phyloP scores from a whole-genome alignment of 2,888 invertebrate genomes.

The Helicoverpa assulta region DNA sequence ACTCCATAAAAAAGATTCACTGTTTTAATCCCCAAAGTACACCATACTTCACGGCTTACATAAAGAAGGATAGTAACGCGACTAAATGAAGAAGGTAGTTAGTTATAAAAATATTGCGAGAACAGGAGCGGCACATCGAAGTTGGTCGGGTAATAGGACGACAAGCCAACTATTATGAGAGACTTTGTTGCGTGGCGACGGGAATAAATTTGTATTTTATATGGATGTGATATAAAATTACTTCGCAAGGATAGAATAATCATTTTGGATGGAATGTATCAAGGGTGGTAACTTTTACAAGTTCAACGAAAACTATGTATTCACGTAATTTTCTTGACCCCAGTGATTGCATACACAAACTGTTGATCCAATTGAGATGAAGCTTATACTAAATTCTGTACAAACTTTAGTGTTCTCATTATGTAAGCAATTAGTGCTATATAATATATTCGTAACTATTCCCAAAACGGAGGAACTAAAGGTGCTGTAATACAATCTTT shows the following conservation, averaged over 20 bases:
- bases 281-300: background rate
- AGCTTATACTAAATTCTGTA: too few relatives aligned
- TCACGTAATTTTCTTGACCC: background rate
- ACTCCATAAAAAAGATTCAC: background rate
- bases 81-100: slow-evolving; percentile 47
- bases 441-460: too few relatives aligned
- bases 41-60: slow-evolving; percentile 17
- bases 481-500: too few relatives aligned
- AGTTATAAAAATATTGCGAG: slow-evolving; percentile 57
- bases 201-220: slow-evolving; percentile 34
- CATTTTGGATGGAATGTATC: background rate
- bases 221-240: slow-evolving; percentile 42
- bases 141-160: slow-evolving; percentile 66
- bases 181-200: slow-evolving; percentile 61
- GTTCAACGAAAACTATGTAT: background rate
- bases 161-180: slow-evolving; percentile 72
- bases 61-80: slow-evolving; percentile 35
- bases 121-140: slow-evolving; percentile 47
- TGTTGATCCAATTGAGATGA: too few relatives aligned
- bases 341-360: too few relatives aligned
- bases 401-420: too few relatives aligned
- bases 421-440: too few relatives aligned
- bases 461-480: too few relatives aligned
- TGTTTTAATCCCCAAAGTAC: slow-evolving; percentile 8
- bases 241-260: background rate